Conservation (phyloP, 2,888 invertebrate genomes). For the Hedya salicella region DNA sequence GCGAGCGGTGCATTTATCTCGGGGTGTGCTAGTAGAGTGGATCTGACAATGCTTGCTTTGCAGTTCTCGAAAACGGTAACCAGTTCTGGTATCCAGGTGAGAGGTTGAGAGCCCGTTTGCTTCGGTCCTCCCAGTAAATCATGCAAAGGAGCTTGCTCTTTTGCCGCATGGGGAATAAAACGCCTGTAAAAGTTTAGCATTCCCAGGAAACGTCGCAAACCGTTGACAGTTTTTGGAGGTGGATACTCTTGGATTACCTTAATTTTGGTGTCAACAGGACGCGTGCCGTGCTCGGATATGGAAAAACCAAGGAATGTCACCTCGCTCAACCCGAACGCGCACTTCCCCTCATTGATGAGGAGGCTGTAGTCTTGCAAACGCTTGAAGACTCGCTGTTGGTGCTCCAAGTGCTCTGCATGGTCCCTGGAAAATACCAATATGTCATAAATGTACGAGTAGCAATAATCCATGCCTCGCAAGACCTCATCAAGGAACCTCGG, state of each 20-base stretch:
- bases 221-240: constrained; percentile 39
- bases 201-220: constrained; percentile 46
- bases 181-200: too few species aligned
- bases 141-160: constrained; percentile 56
- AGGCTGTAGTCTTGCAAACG: constrained; percentile 13
- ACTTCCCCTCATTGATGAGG: constrained; percentile 27
- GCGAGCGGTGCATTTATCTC: constrained; percentile 50
- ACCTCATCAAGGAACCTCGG: constrained; percentile 59
- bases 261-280: constrained; percentile 54
- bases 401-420: constrained; percentile 43
- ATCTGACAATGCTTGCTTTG: constrained; percentile 52
- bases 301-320: constrained; percentile 47
- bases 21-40: constrained; percentile 58
- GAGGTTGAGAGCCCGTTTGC: constrained; percentile 51
- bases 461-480: constrained; percentile 42
- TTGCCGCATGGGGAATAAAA: constrained; percentile 56
- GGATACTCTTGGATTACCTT: constrained; percentile 45
- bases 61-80: constrained; percentile 50
- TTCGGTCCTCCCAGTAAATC: constrained; percentile 47
- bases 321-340: constrained; percentile 27
- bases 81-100: constrained; percentile 46
- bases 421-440: constrained; percentile 49
- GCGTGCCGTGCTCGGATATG: constrained; percentile 50
- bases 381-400: constrained; percentile 20
- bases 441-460: constrained; percentile 57